Base-by-base conservation (phyloP, 2,113 vertebrate species). In the Pristiophorus japonicus region DNA sequence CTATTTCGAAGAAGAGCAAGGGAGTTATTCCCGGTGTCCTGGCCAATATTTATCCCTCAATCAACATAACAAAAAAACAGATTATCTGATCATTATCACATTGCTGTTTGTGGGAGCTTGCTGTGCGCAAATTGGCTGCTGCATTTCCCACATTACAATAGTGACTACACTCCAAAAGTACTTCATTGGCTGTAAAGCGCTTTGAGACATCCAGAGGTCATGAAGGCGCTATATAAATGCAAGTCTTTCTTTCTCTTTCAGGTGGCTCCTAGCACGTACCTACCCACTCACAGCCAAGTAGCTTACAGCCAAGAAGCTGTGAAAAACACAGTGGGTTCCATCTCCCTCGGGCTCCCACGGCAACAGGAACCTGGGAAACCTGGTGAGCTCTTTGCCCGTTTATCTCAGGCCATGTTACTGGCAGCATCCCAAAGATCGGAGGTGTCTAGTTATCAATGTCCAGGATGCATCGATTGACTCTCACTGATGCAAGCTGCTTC, bases 231-330 rank as follows among this genome's bases (percentile, higher is more conserved):
- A n/a, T n/a, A n/a, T n/a, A n/a, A n/a, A n/a, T n/a, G n/a, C n/a
- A n/a, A n/a, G n/a, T n/a, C n/a, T n/a, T n/a, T n/a, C n/a, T 62
- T 90, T 27, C 96, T 96, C 90, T 97, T 97, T 96, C 96, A 99
- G 99, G 99, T 99, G 97, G 99, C 99, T 96, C 99, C 99, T 96
- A 99, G 99, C 96, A 99, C 99, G 94, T 99, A 99, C 92, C 97
- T 99, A 97, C 98, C 99, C 24, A 98, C 99, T 95, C 98, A 98
- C 96, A 98, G 96, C 96, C 98, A 99, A 96, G 96, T 98, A 59
- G 97, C 98, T 94, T 99, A 99, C 5, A 96, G 97, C 87, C 98
- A 98, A 96, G 99, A 99, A 95, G 96, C 98, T 81, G 97, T 97
- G 51, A 99, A 99, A 97, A 98, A 98, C 63, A 97, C 98, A 0